These are phyloP conservation scores for Stichodactyla mertensii DNA, from an alignment of 64 coral and sea anemone genomes.

Conservation along the genomic window DNA sequence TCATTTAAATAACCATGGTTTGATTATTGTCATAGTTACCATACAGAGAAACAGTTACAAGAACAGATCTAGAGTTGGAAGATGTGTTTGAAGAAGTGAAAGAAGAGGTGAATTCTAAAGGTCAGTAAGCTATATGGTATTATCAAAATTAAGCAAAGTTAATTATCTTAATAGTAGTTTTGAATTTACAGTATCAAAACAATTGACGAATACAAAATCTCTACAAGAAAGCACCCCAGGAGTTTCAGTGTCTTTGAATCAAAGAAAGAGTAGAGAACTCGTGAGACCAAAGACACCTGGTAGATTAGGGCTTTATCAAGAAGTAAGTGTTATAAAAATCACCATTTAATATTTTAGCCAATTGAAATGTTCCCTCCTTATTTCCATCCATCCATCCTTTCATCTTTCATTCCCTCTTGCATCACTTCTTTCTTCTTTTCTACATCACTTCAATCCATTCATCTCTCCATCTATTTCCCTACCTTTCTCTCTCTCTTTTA, in stretches of 20 bases:
- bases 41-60: not conserved
- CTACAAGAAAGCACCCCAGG: not conserved
- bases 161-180: not conserved
- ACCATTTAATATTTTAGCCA: not conserved
- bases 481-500: not conserved
- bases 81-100: slow-evolving; percentile 55
- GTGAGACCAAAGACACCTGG: slow-evolving; percentile 28
- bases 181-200: not conserved
- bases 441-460: not conserved
- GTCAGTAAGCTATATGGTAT: not conserved
- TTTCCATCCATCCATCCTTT: not conserved
- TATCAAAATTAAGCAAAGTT: not conserved
- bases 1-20: not conserved
- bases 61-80: slow-evolving; percentile 40
- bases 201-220: not conserved
- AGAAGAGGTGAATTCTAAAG: slow-evolving; percentile 26
- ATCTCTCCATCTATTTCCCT: not conserved
- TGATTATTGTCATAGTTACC: not conserved
- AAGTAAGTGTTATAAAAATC: not conserved
- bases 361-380: not conserved
- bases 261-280: slow-evolving; percentile 22
- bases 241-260: not conserved
- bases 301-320: slow-evolving; percentile 14
- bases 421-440: too few species aligned
- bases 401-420: not conserved